A percentile compares a stretch with the other conserved stretches of the same genome.
Evolutionary conservation across 2,888 invertebrate species (phyloP).

Genomic region (Oscheius sp.): DNA sequence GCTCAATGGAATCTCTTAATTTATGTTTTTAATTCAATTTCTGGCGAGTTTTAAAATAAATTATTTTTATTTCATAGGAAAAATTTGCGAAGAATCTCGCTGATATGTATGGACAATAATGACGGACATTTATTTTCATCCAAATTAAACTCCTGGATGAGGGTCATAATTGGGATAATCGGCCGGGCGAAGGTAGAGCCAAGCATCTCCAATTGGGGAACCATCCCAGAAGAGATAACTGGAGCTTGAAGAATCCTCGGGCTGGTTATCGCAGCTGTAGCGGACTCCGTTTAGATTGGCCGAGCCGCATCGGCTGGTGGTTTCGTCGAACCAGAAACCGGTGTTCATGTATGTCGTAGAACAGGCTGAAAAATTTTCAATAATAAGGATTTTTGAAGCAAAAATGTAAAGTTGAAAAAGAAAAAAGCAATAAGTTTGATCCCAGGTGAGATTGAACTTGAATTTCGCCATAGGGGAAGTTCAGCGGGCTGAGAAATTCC

Average conservation of each 20-base stretch:
- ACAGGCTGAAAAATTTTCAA: conserved; percentile 30
- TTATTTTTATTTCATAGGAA: too few relatives aligned
- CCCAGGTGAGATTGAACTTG: too few relatives aligned
- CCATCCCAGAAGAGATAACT: conserved; percentile 58
- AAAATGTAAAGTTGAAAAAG: too few relatives aligned
- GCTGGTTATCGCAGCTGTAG: conserved; percentile 53
- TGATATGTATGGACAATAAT: too few relatives aligned
- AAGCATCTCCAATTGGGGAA: conserved; percentile 52
- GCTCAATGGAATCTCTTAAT: too few relatives aligned
- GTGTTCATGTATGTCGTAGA: conserved; percentile 50
- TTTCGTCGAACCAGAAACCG: conserved; percentile 63
- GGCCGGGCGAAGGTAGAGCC: conserved; percentile 53
- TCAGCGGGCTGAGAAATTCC: too few relatives aligned
- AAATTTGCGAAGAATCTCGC: background rate
- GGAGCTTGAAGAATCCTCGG: conserved; percentile 43
- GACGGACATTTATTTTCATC: background rate
- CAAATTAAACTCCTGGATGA: conserved; percentile 8
- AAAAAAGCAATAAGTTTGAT: too few relatives aligned
- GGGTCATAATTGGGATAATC: conserved; percentile 55
- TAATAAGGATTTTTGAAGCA: too few relatives aligned
- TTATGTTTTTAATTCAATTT: too few relatives aligned
- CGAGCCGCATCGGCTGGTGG: conserved; percentile 48
- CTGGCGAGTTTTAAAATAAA: too few relatives aligned
- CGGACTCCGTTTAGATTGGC: conserved; percentile 64
- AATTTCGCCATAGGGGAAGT: too few relatives aligned